Evolutionary conservation across 2,797 vertebrate species (phyloP), one percentile per base, ranked within the genome.

Genomic region (Meriones psammophilus): DNA sequence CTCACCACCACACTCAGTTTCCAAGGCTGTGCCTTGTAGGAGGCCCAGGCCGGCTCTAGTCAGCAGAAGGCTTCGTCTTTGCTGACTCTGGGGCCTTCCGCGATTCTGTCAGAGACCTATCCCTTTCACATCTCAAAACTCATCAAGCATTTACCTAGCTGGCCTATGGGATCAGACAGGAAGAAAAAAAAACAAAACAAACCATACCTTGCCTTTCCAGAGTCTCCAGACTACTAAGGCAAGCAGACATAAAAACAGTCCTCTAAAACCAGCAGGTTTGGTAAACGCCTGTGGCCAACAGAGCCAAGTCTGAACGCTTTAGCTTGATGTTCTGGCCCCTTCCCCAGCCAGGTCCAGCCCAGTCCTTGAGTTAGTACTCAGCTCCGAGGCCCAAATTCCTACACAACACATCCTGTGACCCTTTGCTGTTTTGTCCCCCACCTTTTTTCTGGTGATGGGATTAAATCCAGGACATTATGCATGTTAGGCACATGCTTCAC

Each of bases 91-190:
- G 9, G 64, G 56, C 56, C 54, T 14, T 74, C 17, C 30, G 50
- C 64, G 56, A 85, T 69, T 96, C 54, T 94, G 9, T 92, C 60
- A 91, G 79, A 94, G 50, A 88, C 24, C 24, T 50, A 12, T 39
- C 76, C 42, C 39, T 39, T 92, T 24, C 36, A n/a, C 24, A 74
- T 54, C 71, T 93, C 36, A 92, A 62, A 95, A 95, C 33, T 79
- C 84, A 93, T 56, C 30, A 89, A 94, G 42, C 20, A 79, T 64
- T 87, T 89, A 64, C 14, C 92, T 79, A 69, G 64, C 13, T n/a
- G 64, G 42, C 26, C 50, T 62, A 1, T 39, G n/a, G 13, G 50
- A 6, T 79, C 30, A 92, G 42, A 88, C 79, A 93, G 68, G 17
- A 64, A 18, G 14, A 42, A 88, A 56, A 17, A 15, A 58, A 39